Conservation (phyloP, 2,888 invertebrate species). For the Eudemis profundana region DNA sequence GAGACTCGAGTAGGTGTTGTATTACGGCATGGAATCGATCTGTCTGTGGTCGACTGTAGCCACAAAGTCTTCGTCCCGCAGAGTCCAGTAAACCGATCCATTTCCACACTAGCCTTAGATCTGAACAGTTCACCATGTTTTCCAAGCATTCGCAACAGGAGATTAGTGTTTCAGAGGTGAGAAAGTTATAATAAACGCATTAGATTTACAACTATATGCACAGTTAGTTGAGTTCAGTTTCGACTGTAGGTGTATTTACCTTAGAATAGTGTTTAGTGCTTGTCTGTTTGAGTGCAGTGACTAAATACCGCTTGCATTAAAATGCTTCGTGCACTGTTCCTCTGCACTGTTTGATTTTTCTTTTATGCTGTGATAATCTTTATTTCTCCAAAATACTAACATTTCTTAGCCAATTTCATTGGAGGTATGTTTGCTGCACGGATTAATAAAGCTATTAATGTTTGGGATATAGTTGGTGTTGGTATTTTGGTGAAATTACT, state of each 20-base stretch:
- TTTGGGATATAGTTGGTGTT: constrained; percentile 78
- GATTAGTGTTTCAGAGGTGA: constrained; percentile 77
- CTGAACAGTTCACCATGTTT: constrained; percentile 78
- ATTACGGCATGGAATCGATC: constrained; percentile 51
- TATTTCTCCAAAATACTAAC: constrained; percentile 85
- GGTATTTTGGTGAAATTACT: constrained; percentile 83
- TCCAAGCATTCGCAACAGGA: constrained; percentile 80
- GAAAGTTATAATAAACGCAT: constrained; percentile 53
- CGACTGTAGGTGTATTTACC: constrained; percentile 42
- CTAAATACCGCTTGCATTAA: constrained; percentile 69
- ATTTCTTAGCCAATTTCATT: constrained; percentile 55
- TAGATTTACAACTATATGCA: constrained; percentile 40
- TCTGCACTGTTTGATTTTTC: constrained; percentile 64
- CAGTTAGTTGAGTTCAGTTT: constrained; percentile 39
- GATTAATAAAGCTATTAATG: constrained; percentile 58
- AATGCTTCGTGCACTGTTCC: constrained; percentile 72
- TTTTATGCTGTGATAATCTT: constrained; percentile 57
- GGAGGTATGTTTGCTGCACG: constrained; percentile 64
- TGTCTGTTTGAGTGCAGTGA: constrained; percentile 53
- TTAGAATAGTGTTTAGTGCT: constrained; percentile 44
- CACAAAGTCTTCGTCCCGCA: constrained; percentile 50
- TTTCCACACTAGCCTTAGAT: constrained; percentile 61
- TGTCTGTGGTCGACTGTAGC: constrained; percentile 50
- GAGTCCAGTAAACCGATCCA: constrained; percentile 72
- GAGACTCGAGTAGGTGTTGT: constrained; percentile 46